Percentiles rank a stretch among this genome's conserved stretches.
These are phyloP conservation scores for Eurystomus glaucurus DNA, from an alignment of 2,797 vertebrate genomes.

Conservation along the genomic window DNA sequence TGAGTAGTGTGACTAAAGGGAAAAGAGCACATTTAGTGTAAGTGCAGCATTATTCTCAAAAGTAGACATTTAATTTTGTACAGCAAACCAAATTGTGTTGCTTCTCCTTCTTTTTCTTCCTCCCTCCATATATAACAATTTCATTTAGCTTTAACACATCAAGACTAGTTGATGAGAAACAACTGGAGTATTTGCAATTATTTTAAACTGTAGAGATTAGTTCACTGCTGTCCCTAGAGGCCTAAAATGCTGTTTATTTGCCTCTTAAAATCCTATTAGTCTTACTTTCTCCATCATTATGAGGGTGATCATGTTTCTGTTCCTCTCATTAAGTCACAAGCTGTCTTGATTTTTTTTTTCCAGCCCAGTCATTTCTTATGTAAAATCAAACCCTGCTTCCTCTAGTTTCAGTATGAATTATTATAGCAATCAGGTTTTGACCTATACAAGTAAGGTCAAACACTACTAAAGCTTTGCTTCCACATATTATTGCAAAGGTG, in stretches of 20 bases:
- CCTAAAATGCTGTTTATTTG: constrained; percentile 15
- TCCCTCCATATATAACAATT: not conserved
- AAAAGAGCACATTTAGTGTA: not conserved
- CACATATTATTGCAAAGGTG: not conserved
- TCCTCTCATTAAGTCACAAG: constrained; percentile 21
- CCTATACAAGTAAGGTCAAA: not conserved
- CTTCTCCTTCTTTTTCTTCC: not conserved
- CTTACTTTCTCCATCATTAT: constrained; percentile 3
- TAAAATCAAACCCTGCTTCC: not conserved
- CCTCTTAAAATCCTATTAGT: constrained; percentile 1
- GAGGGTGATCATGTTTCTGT: not conserved
- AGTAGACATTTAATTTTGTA: not conserved
- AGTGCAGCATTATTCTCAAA: not conserved
- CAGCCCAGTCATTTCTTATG: not conserved
- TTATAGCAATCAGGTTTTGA: not conserved
- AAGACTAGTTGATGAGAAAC: not conserved
- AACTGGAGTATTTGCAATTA: not conserved
- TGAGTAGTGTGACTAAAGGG: not conserved
- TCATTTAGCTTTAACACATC: not conserved
- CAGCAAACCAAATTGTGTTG: not conserved
- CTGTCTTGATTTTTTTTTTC: not conserved
- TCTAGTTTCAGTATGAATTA: not conserved
- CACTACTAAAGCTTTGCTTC: constrained; percentile 10
- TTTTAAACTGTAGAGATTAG: not conserved
- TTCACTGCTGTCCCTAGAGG: constrained; percentile 14